These are phyloP conservation scores for Suricata suricatta DNA, from an alignment of 2,113 vertebrate species.

Conservation along the genomic window DNA sequence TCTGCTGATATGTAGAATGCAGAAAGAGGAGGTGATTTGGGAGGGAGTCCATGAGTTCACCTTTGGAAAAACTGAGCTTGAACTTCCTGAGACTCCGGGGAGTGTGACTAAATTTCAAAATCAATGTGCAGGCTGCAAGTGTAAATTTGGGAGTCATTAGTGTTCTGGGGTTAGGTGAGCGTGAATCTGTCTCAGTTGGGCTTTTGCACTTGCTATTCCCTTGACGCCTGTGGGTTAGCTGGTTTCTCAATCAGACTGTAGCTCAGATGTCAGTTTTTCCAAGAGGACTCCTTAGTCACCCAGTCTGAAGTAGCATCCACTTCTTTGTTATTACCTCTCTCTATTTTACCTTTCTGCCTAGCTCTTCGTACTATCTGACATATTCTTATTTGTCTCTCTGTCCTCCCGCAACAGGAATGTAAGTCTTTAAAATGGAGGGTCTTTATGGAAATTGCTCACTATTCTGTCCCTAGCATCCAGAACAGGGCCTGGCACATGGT, in stretches of 20 bases:
- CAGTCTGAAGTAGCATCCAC: not conserved
- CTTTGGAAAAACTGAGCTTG: not conserved
- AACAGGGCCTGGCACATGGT: not conserved
- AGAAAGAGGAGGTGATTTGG: not conserved
- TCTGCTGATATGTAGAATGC: not conserved
- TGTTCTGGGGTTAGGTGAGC: not conserved
- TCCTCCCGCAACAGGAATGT: not conserved
- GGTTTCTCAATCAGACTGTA: not conserved
- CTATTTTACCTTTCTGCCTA: not conserved
- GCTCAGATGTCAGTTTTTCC: conserved; percentile 17
- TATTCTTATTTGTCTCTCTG: not conserved
- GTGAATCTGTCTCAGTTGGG: not conserved
- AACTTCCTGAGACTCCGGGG: not conserved
- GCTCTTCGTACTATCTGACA: not conserved
- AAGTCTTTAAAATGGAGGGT: not conserved
- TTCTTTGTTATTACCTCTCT: not conserved
- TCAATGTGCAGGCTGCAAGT: not conserved
- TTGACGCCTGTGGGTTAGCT: not conserved
- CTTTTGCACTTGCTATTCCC: not conserved
- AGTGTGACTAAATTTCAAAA: not conserved
- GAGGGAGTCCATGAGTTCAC: not conserved
- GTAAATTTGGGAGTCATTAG: not conserved
- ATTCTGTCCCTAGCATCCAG: not conserved
- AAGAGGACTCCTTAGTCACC: not conserved
- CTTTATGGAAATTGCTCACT: not conserved